Conservation (phyloP, 1,140 invertebrate species). For the Orchestia grillus region DNA sequence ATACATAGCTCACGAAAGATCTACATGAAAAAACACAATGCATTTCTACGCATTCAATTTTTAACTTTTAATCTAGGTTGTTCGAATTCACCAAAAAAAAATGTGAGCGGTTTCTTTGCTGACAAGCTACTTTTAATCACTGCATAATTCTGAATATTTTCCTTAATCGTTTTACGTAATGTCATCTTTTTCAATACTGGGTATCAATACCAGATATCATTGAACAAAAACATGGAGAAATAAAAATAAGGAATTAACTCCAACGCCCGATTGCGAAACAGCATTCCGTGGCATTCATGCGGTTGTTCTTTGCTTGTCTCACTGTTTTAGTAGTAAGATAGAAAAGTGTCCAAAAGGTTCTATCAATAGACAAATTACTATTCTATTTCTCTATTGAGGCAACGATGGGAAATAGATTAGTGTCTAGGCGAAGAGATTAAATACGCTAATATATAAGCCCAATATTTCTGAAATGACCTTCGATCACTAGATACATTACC, state of each 20-base stretch:
- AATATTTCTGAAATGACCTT: neutral
- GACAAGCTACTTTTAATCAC: too few species aligned
- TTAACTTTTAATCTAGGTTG: too few species aligned
- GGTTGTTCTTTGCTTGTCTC: neutral
- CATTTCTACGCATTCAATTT: too few species aligned
- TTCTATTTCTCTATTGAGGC: conserved; percentile 2
- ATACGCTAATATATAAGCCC: conserved; percentile 41
- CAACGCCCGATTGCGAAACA: neutral
- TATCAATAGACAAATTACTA: neutral
- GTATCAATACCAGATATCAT: too few species aligned
- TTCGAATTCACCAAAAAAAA: too few species aligned
- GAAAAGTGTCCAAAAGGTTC: conserved; percentile 5
- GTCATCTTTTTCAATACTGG: neutral
- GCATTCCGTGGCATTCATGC: neutral
- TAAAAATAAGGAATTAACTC: neutral
- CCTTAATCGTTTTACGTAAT: neutral
- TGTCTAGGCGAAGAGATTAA: neutral
- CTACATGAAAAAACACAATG: too few species aligned
- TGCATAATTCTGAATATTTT: too few species aligned
- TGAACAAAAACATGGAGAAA: too few species aligned
- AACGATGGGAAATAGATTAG: conserved; percentile 49
- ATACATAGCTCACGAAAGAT: too few species aligned
- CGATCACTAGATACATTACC: conserved; percentile 41
- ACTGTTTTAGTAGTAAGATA: neutral
- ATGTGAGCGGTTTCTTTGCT: too few species aligned